Base-by-base conservation (phyloP, 2,113 vertebrate genomes). In the Chaenocephalus aceratus region DNA sequence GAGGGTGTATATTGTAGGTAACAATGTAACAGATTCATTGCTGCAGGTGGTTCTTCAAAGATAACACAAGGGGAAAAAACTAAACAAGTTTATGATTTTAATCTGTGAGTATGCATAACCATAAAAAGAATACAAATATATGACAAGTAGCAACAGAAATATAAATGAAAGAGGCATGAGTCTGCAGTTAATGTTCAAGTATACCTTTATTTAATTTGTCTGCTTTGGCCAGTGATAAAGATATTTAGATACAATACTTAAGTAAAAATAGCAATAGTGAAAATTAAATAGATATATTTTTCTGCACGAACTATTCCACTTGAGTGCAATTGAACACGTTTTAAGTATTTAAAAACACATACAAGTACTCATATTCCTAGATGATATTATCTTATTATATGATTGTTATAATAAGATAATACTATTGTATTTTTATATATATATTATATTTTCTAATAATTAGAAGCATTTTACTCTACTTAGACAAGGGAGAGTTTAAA, bases 1-100 rank as follows among this genome's bases (percentile, higher is more conserved):
- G 79, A 10, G 75, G 60, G 63, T 88, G 72, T 75, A 44, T 61
- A 58, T 83, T 66, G 69, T 66, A 82, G 80, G 80, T 81, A 73
- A 75, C 51, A 67, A 49, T 70, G 48, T 64, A 46, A 52, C 44
- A 82, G 18, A 64, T 56, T 51, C 21, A 0, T 21, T 53, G 9
- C 34, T 71, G 36, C 26, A 63, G 54, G 16, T 78, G 34, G 13
- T 72, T 30, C 15, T 15, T 59, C 15, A 4, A 41, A 52, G 52
- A 41, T 48, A 13, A 45, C 8, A 59, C 14, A 13, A 34, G 48
- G 14, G 71, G 21, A 1, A 36, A 3, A 64, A 83, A 78, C 26
- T 75, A 45, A 10, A 4, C 8, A 13, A 11, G 10, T 68, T 57
- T 30, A 54, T 57, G 34, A 44, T 21, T 59, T 41, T 14, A 49